phyloP scores from a whole-genome alignment of 2,797 vertebrate species.

The Rousettus madagascariensis region DNA sequence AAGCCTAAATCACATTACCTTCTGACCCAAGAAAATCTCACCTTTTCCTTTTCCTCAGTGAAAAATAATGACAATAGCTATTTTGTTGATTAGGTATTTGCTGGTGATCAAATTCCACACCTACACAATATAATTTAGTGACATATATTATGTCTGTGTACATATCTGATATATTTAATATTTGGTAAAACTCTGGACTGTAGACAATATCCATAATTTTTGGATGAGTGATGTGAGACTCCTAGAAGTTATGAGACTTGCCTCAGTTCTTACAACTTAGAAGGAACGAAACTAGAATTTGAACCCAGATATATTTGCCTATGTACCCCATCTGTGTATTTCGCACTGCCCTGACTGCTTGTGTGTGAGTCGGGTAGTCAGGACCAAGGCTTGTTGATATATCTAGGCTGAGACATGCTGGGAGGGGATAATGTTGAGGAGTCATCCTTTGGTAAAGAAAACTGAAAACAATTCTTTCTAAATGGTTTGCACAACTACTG shows the following conservation, averaged over 20 bases:
- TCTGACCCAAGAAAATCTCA: neutral
- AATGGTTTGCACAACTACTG: slow-evolving; percentile 11
- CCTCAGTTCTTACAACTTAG: neutral
- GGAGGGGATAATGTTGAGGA: neutral
- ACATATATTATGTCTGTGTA: neutral
- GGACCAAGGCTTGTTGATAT: neutral
- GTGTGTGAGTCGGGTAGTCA: neutral
- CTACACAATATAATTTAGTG: neutral
- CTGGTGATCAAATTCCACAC: neutral
- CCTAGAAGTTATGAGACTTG: neutral
- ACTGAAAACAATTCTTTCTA: neutral
- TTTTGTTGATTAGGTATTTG: neutral
- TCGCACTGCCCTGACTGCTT: neutral
- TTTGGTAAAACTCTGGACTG: neutral
- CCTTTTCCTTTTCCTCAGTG: neutral
- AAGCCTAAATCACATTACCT: neutral
- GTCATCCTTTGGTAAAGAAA: neutral
- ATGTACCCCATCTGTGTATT: fast-evolving
- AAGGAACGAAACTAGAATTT: neutral
- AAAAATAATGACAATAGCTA: neutral
- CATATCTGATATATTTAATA: neutral
- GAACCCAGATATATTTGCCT: neutral
- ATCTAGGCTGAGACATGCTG: neutral
- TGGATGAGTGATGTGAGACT: neutral
- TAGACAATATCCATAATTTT: neutral